These are phyloP conservation scores for Amorpha juglandis DNA, from an alignment of 2,888 invertebrate species.

Conservation along the genomic window DNA sequence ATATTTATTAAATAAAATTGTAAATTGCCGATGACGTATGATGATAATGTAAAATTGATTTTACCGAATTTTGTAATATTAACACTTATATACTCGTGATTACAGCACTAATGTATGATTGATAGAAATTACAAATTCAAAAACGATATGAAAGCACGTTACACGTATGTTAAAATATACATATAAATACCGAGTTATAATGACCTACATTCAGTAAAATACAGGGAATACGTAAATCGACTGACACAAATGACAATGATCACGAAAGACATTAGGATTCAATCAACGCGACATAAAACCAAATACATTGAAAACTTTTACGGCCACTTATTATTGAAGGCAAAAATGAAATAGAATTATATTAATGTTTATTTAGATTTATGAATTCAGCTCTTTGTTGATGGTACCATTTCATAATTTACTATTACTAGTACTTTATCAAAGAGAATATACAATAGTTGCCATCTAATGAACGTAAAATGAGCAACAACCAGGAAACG, in stretches of 20 bases:
- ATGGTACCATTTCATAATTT: neutral
- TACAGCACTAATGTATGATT: neutral
- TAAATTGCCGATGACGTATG: too few relatives aligned
- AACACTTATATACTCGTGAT: too few relatives aligned
- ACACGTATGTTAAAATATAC: neutral
- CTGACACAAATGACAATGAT: constrained; percentile 17
- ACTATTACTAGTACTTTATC: neutral
- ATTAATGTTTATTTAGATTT: neutral
- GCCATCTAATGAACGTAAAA: too few relatives aligned
- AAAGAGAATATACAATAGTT: too few relatives aligned
- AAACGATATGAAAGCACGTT: neutral
- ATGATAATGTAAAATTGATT: too few relatives aligned
- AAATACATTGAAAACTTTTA: constrained; percentile 14
- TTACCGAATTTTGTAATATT: too few relatives aligned
- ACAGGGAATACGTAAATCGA: constrained; percentile 18
- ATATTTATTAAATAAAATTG: too few relatives aligned
- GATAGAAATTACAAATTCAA: neutral
- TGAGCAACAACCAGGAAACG: too few relatives aligned
- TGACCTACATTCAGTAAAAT: constrained; percentile 13
- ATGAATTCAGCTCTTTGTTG: neutral
- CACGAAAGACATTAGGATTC: constrained; percentile 23
- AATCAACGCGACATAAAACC: constrained; percentile 21
- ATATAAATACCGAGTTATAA: neutral
- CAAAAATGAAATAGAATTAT: constrained; percentile 2
- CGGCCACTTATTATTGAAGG: constrained; percentile 15